Evolutionary conservation across 2,113 vertebrate genomes (phyloP), one percentile per base, ranked within the genome.

Genomic region (Heptranchias perlo): DNA sequence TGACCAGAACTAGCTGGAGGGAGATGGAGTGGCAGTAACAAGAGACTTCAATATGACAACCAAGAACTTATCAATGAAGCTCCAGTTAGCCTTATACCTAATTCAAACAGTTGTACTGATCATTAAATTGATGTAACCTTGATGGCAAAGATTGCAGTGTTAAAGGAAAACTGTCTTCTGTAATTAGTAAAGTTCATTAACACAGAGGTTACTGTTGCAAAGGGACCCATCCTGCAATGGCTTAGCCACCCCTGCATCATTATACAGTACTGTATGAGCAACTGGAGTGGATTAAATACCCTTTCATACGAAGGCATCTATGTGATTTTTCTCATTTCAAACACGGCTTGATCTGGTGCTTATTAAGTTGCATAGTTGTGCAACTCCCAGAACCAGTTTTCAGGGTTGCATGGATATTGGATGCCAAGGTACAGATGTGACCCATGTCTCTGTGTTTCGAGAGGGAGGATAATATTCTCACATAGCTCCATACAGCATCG

Each of bases 141-240:
- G 58, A 64, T 62, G 35, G 61, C n/a, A 93, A 93, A 93, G 35
- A 62, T 62, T 93, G 58, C 58, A 93, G 1, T 44, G 6, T 62
- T 93, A 62, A 93, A 93, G 35, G 35, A 93, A 64, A 93, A 62
- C 58, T 61, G 87, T 61, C 54, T 92, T 31, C 31, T 61, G 87
- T 92, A 92, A 92, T 92, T 92, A 61, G 31, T 13, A 58, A 92
- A 92, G 11, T 92, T 61, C 54, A 18, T 61, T 92, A 92, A 92
- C 31, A n/a, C 31, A 58, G 87, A 61, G 87, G 87, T 5, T 61
- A 61, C 21, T 6, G 52, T 92, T 92, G 52, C 54, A 92, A 61
- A 92, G 87, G 31, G 35, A 92, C 4, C 58, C 61, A 61, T 64
- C 4, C 78, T 5, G 18, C 16, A 47, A 4, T 5, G 3, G 21